Evolutionary conservation across 1,140 invertebrate genomes (phyloP), one percentile per base, ranked within the genome.

Genomic region (Pygmarrhopalites habei): DNA sequence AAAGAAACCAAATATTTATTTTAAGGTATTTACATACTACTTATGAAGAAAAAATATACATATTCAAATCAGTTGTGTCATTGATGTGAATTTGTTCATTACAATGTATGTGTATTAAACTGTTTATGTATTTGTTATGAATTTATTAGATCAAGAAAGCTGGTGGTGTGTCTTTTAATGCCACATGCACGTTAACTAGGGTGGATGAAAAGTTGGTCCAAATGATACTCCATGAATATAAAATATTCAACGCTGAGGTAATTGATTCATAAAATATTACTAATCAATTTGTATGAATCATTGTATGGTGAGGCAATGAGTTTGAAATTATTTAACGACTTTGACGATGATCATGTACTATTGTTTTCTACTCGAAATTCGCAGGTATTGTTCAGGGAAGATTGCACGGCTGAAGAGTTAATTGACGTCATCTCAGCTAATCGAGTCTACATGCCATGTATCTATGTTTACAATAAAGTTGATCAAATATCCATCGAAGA

Each of bases 401-500:
- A 99, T 77, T 92, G 88, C 73, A 88, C 84, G 1, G 84, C 94
- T 3, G 97, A 99, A 77, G 95, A 99, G 75, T 84, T 99, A 72
- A 98, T 99, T 65, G 97, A 99, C 79, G 94, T 99, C n/a, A 95
- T 99, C 65, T 88, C 91, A 43, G 95, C 89, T 3, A 99, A 97
- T 79, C 83, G 96, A 69, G 92, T 98, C 51, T 99, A 99, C 79
- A 80, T 99, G 72, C 91, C 95, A 49, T 99, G 95, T 79, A 76
- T 98, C 49, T 98, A 98, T 79, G 93, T 98, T 51, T 99, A 98
- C 79, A 99, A 99, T 78, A 99, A 99, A 83, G 97, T 99, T 72
- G 96, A 99, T 88, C 95, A 98, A 79, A 93, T 99, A 72, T 97
- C 94, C 26, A 94, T 99, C 69, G 95, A 99, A 78, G 95, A 99